phyloP scores from a whole-genome alignment of 92 coral and sea anemone genomes.

The Chrysogorgia sp. region DNA sequence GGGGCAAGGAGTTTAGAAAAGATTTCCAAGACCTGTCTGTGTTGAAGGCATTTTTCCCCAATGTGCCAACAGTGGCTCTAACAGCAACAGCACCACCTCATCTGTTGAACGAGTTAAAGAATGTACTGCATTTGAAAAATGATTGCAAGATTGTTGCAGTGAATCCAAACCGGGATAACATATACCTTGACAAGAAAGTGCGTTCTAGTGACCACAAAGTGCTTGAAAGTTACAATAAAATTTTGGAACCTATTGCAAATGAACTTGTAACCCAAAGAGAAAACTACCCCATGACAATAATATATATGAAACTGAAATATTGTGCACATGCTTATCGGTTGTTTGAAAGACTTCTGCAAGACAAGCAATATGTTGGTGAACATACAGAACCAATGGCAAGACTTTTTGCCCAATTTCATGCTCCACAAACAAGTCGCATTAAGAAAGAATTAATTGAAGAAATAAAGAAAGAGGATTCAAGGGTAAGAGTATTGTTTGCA shows the following conservation, averaged over 20 bases:
- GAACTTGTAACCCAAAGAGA: slow-evolving; percentile 35
- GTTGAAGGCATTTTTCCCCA: slow-evolving; percentile 53
- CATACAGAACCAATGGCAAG: slow-evolving; percentile 23
- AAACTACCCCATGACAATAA: slow-evolving; percentile 50
- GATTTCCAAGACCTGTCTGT: slow-evolving; percentile 48
- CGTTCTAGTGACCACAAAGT: slow-evolving; percentile 28
- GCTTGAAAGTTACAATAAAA: slow-evolving; percentile 28
- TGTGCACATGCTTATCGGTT: slow-evolving; percentile 49
- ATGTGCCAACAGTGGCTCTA: slow-evolving; percentile 59
- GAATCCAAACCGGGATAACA: slow-evolving; percentile 42
- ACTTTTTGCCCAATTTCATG: slow-evolving; percentile 51
- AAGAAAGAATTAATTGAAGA: slow-evolving; percentile 40
- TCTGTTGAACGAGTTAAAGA: slow-evolving; percentile 38
- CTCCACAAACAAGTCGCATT: slow-evolving; percentile 53
- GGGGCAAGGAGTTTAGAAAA: slow-evolving; percentile 59
- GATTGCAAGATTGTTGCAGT: slow-evolving; percentile 49
- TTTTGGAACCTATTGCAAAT: slow-evolving; percentile 47
- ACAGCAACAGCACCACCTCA: slow-evolving; percentile 71
- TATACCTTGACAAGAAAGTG: slow-evolving; percentile 25
- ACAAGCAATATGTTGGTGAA: slow-evolving; percentile 44
- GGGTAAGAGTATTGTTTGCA: slow-evolving; percentile 38
- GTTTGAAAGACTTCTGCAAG: slow-evolving; percentile 47
- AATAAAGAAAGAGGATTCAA: slow-evolving; percentile 45
- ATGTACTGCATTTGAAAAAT: slow-evolving; percentile 20
- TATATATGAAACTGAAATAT: slow-evolving; percentile 49